These are phyloP conservation scores for Leptopilina myrica DNA, from an alignment of 2,888 invertebrate genomes.

Conservation along the genomic window DNA sequence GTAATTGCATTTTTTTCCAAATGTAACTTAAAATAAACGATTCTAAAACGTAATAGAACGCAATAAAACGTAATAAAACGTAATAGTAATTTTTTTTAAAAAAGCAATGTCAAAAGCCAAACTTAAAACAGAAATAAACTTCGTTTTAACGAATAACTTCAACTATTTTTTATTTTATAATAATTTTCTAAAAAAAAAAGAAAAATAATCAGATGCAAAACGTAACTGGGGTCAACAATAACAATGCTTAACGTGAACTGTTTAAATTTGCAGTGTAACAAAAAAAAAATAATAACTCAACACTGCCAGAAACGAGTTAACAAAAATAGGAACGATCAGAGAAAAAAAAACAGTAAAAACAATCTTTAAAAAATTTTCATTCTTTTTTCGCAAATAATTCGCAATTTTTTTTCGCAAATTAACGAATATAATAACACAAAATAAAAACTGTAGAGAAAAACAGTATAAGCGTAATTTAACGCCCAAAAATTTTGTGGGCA, in stretches of 20 bases:
- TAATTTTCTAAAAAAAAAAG: not conserved
- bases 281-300: constrained; percentile 48
- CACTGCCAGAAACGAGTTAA: constrained; percentile 26
- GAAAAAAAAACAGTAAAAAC: constrained; percentile 18
- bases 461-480: constrained; percentile 54
- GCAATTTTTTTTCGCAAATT: constrained; percentile 19
- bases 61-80: constrained; percentile 3
- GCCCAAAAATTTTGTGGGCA: constrained; percentile 46
- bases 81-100: not conserved
- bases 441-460: constrained; percentile 51
- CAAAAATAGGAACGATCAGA: constrained; percentile 14
- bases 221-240: constrained; percentile 57
- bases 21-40: constrained; percentile 29
- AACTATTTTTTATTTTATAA: constrained; percentile 42
- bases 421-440: constrained; percentile 45
- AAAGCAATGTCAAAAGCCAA: constrained; percentile 16
- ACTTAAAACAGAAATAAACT: constrained; percentile 44
- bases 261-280: constrained; percentile 56
- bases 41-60: constrained; percentile 22
- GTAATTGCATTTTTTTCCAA: constrained; percentile 12
- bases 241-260: constrained; percentile 61
- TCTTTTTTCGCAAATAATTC: constrained; percentile 1
- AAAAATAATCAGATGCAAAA: constrained; percentile 48
- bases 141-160: constrained; percentile 53
- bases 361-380: constrained; percentile 36